A percentile compares a stretch with the other conserved stretches of the same genome.
phyloP scores from a whole-genome alignment of 2,888 invertebrate genomes.

The Acrobasis suavella region DNA sequence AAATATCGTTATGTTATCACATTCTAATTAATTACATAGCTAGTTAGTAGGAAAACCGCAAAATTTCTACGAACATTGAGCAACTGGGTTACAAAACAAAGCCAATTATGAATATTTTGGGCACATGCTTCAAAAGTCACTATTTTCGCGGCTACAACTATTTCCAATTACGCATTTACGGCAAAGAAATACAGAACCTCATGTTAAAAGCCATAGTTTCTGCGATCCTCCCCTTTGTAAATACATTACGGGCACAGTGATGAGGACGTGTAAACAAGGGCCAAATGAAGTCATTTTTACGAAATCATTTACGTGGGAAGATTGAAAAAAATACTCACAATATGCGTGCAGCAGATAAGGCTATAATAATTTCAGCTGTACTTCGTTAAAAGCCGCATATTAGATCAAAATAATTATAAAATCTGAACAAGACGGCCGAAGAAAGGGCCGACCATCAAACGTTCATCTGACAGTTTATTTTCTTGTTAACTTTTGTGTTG shows the following conservation, averaged over 20 bases:
- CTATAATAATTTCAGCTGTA: slow-evolving; percentile 55
- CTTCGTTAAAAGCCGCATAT: slow-evolving; percentile 64
- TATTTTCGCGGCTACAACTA: background rate
- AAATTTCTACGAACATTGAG: slow-evolving; percentile 33
- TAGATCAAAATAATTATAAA: slow-evolving; percentile 63
- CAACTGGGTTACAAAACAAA: slow-evolving; percentile 45
- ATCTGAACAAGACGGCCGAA: slow-evolving; percentile 54
- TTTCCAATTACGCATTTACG: background rate
- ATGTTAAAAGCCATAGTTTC: background rate
- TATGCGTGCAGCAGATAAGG: slow-evolving; percentile 42
- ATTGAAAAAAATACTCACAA: slow-evolving; percentile 57
- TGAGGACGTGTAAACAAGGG: slow-evolving; percentile 79
- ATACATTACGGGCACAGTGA: slow-evolving; percentile 56
- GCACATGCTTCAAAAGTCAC: background rate
- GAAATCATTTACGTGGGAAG: slow-evolving; percentile 23
- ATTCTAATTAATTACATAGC: background rate
- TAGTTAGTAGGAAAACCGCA: slow-evolving; percentile 12
- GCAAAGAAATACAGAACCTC: background rate
- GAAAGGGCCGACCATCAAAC: slow-evolving; percentile 62
- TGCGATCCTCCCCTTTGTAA: slow-evolving; percentile 75
- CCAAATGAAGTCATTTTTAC: slow-evolving; percentile 44
- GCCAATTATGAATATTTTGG: slow-evolving; percentile 7
- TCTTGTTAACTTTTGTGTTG: background rate
- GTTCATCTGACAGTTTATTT: slow-evolving; percentile 50
- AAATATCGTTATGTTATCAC: background rate